Evolutionary conservation across 2,888 invertebrate genomes (phyloP).

Genomic region (Holacanthella duospinosa): DNA sequence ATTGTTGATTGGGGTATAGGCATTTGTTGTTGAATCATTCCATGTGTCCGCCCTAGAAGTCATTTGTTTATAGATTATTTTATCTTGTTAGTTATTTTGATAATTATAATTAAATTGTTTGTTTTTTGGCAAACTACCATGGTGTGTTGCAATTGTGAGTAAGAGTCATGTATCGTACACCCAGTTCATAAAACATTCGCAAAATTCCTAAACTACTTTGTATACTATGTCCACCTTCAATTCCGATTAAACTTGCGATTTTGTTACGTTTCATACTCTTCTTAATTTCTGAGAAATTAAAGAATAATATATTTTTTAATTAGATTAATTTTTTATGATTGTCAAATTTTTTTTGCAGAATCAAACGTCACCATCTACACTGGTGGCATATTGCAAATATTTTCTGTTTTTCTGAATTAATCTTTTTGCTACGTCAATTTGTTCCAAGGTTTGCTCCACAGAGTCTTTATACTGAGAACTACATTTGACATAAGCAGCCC

Average conservation of each 20-base stretch:
- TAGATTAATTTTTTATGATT: not conserved
- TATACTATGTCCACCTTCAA: conserved; percentile 85
- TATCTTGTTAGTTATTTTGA: too few relatives aligned
- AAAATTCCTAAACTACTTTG: conserved; percentile 80
- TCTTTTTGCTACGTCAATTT: conserved; percentile 50
- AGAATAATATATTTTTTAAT: not conserved
- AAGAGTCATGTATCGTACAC: conserved; percentile 77
- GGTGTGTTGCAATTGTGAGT: conserved; percentile 86
- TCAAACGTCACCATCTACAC: conserved; percentile 44
- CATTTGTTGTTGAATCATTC: not conserved
- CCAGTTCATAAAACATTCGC: conserved; percentile 76
- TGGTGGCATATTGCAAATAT: conserved; percentile 48
- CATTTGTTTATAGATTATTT: too few relatives aligned
- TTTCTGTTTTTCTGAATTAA: conserved; percentile 47
- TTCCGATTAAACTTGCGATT: conserved; percentile 56
- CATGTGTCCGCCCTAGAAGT: not conserved
- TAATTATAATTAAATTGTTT: conserved; percentile 37
- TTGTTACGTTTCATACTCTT: conserved; percentile 45
- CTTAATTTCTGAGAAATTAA: conserved; percentile 43
- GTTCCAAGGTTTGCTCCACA: not conserved
- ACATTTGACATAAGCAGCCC: conserved; percentile 31
- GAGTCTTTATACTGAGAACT: not conserved
- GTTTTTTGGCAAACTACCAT: too few relatives aligned
- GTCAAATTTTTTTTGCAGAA: too few relatives aligned
- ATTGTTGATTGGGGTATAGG: conserved; percentile 15